Evolutionary conservation across 1,140 invertebrate genomes (phyloP), one percentile per base, ranked within the genome.

Genomic region (Brachionus calyciflorus): DNA sequence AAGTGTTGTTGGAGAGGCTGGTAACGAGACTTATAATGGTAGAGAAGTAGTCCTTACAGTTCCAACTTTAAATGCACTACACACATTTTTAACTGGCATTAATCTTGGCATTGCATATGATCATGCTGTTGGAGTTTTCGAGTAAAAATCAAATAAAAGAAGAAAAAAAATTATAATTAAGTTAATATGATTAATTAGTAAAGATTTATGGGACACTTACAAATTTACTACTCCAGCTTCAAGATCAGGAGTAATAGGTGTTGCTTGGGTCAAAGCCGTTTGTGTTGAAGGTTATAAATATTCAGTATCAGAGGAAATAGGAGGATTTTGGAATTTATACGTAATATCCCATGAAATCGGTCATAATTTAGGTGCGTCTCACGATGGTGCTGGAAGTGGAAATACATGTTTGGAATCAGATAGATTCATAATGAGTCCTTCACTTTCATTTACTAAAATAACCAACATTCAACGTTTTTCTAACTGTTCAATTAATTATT

Each of bases 271-370:
- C 6, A 33, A 48, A n/a, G 30, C 37, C 2, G 10, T 68, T 41
- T 68, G 63, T 28, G 24, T 14, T 30, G 21, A 0, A 9, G 17
- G 19, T 3, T 44, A 9, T 14, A 41, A 48, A 41, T 68, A 68
- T 68, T 68, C 63, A 21, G 44, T 68, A 14, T 40, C 28, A n/a
- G 63, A 68, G 19, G 63, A 68, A 48, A 41, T 24, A 17, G 63
- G 63, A n/a, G 63, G 63, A 0, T 68, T 68, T 68, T 41, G 37
- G 63, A 68, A 48, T 48, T 21, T 68, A 48, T 48, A 68, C 40
- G 63, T 68, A 60, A 48, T 68, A n/a, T 26, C 63, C 19, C 63
- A 68, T 68, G 63, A 68, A 41, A 24, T 68, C 3, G 63, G 37
- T 21, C 63, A 68, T 28, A 55, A 55, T 28, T n/a, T 68, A 14